Conservation (phyloP, 2,888 invertebrate genomes). For the Caenorhabditis angaria region DNA sequence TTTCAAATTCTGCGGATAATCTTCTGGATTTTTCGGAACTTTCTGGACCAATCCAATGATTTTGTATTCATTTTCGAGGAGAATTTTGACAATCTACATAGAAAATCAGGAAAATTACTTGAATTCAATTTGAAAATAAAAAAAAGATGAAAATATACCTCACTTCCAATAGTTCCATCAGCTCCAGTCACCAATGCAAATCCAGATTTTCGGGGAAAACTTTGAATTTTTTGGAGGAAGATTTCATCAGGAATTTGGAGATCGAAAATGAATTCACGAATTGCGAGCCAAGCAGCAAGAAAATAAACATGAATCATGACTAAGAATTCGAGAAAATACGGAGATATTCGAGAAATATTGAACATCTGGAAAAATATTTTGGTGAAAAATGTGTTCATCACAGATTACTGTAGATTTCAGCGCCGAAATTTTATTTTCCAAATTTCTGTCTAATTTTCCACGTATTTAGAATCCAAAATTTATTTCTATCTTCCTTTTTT, state of each 20-base stretch:
- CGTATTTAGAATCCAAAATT: too few species aligned
- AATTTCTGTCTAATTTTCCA: too few species aligned
- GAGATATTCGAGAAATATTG: constrained; percentile 6
- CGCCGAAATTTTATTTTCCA: too few species aligned
- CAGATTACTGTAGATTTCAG: too few species aligned
- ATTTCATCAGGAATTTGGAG: background rate
- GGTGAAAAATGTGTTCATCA: background rate
- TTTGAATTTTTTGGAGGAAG: background rate
- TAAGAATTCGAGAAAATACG: constrained; percentile 22
- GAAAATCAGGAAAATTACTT: background rate
- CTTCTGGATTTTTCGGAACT: constrained; percentile 10
- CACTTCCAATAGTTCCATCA: constrained; percentile 23
- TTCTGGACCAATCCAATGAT: constrained; percentile 14
- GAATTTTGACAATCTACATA: background rate
- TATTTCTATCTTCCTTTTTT: too few species aligned
- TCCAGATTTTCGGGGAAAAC: background rate
- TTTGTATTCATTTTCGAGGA: background rate
- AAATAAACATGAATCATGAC: constrained; percentile 38
- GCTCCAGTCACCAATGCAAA: constrained; percentile 18
- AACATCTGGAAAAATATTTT: constrained; percentile 12
- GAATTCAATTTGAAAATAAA: background rate
- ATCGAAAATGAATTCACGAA: constrained; percentile 41
- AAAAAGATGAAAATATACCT: constrained; percentile 3
- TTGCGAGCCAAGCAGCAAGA: constrained; percentile 31
- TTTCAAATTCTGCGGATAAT: background rate